phyloP scores from a whole-genome alignment of 1,140 invertebrate species.

The Drosophila sechellia region DNA sequence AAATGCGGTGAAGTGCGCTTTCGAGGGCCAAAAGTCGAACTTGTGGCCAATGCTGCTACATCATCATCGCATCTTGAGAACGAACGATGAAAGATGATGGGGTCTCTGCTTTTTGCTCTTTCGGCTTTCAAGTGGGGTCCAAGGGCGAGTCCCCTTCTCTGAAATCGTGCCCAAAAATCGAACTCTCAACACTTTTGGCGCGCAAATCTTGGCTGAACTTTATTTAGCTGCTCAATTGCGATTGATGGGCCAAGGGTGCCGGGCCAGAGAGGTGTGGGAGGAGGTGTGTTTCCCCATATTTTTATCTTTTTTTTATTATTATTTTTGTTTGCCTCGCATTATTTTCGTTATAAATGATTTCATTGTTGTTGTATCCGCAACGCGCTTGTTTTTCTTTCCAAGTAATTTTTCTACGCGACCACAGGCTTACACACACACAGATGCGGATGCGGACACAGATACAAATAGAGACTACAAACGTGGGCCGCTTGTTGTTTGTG shows the following conservation, averaged over 20 bases:
- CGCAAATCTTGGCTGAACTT: conserved; percentile 50
- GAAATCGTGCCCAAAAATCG: conserved; percentile 39
- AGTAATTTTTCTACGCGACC: conserved; percentile 75
- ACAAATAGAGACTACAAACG: conserved; percentile 49
- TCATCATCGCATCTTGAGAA: conserved; percentile 37
- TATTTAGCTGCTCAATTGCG: conserved; percentile 28
- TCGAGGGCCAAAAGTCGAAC: conserved; percentile 37
- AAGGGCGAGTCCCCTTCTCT: conserved; percentile 27
- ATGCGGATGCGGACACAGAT: not conserved
- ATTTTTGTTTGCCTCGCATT: conserved; percentile 40
- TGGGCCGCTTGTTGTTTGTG: conserved; percentile 52
- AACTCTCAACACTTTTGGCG: conserved; percentile 45
- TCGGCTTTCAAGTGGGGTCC: conserved; percentile 36
- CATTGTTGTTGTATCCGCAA: conserved; percentile 65
- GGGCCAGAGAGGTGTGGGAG: not conserved
- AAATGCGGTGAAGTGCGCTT: conserved; percentile 41
- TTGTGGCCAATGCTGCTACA: conserved; percentile 42
- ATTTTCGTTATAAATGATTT: conserved; percentile 75
- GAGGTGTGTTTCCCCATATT: conserved; percentile 1
- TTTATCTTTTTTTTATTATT: conserved; percentile 18
- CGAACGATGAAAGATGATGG: conserved; percentile 24
- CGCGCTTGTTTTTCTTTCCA: conserved; percentile 67
- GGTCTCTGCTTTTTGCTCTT: not conserved
- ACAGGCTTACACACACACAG: conserved; percentile 33
- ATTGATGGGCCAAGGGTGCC: not conserved